Base-by-base conservation (phyloP, 2,113 vertebrate genomes). In the Erythrocercus mccallii region DNA sequence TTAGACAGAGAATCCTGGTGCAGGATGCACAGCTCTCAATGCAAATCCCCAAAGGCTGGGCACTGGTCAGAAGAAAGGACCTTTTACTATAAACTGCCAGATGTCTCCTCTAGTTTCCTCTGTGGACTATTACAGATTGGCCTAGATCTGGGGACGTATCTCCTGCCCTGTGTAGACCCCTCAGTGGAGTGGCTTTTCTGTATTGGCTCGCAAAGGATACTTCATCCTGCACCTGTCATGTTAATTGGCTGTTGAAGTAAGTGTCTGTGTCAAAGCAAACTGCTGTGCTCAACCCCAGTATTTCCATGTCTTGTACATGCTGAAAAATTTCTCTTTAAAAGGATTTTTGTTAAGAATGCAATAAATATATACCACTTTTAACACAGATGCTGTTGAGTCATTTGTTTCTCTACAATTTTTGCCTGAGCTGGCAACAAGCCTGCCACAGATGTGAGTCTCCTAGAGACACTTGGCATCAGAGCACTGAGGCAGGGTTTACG, bases 321-420 rank as follows among this genome's bases (percentile, higher is more conserved):
- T 97, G 97, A 92, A 97, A 84, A 88, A 94, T 74, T 81, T 93
- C 77, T 94, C 94, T 94, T 96, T 77, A 57, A 54, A 81, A 96
- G 86, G 97, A 97, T 95, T 98, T 98, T 98, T 98, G 87, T 98
- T 96, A 98, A 97, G 95, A 97, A 92, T 95, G 90, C 97, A 98
- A 98, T 98, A 98, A 98, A 98, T 65, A 92, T 90, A 33, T 90
- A 93, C 97, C 86, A 90, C 68, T 96, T 97, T 77, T 97, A 98
- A 97, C 90, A 95, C 74, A 81, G 64, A 50, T 80, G 87, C 58
- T 73, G 65, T 90, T 57, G 85, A 74, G 95, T 95, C 64, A 0
- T 96, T 92, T 97, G 48, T 96, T 93, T 85, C 79, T 87, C 16
- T 37, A 6, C 6, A 27, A 2, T 56, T 79, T 79, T 77, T 88